These are phyloP conservation scores for Exocentrus adspersus DNA, from an alignment of 2,888 invertebrate genomes.

Conservation along the genomic window DNA sequence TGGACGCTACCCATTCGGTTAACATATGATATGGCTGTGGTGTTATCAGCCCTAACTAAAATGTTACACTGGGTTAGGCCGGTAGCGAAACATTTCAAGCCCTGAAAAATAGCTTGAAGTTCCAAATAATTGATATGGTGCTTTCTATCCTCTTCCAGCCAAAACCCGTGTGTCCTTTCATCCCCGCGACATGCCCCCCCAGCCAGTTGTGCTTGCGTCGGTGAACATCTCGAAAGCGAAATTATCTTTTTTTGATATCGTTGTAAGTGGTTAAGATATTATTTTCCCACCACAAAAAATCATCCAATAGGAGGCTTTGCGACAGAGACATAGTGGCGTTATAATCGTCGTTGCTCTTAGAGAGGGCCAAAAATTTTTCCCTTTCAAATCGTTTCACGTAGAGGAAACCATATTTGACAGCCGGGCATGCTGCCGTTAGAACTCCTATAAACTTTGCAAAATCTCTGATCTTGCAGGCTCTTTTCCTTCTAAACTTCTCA, in stretches of 20 bases:
- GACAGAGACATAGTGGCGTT: background rate
- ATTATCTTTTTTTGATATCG: conserved; percentile 25
- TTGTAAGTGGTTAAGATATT: conserved; percentile 25
- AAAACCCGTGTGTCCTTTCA: conserved; percentile 38
- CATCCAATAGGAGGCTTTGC: background rate
- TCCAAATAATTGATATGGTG: conserved; percentile 48
- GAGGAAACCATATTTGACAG: conserved; percentile 37
- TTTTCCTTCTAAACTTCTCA: background rate
- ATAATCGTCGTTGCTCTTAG: background rate
- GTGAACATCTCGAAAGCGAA: conserved; percentile 44
- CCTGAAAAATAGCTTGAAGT: conserved; percentile 43
- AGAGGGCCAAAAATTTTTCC: conserved; percentile 18
- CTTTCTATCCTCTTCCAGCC: conserved; percentile 38
- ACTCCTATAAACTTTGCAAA: conserved; percentile 41
- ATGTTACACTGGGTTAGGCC: conserved; percentile 34
- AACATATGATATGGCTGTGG: conserved; percentile 42
- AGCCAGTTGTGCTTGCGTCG: conserved; percentile 43
- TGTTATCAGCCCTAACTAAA: conserved; percentile 42
- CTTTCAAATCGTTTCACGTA: conserved; percentile 30
- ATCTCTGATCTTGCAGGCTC: conserved; percentile 13
- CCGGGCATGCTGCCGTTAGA: conserved; percentile 41
- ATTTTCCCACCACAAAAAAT: conserved; percentile 40
- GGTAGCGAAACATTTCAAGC: conserved; percentile 44
- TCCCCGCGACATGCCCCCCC: conserved; percentile 43
- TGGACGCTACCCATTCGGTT: conserved; percentile 43